Conservation (phyloP, 2,888 invertebrate species). For the Athalia rosae region DNA sequence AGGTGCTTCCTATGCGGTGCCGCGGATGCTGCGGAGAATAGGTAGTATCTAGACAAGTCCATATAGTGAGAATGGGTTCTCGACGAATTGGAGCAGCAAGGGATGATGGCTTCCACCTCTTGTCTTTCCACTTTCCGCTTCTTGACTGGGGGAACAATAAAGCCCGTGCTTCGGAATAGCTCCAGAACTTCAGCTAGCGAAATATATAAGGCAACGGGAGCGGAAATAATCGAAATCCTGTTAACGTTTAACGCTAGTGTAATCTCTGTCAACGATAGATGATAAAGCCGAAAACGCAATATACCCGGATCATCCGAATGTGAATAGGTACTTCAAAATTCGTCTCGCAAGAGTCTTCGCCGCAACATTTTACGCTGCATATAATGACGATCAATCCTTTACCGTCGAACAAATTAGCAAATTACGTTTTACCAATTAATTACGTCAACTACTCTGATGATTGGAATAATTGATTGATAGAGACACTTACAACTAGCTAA, state of each 20-base stretch:
- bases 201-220: constrained; percentile 21
- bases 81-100: constrained; percentile 36
- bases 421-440: no score
- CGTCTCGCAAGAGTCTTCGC: no score
- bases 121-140: constrained; percentile 5
- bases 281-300: background rate
- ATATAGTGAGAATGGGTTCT: constrained; percentile 12
- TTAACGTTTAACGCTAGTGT: constrained; percentile 3
- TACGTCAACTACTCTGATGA: no score
- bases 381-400: no score
- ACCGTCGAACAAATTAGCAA: no score
- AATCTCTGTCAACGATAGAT: background rate
- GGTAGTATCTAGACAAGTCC: background rate
- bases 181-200: background rate
- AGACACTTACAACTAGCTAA: no score
- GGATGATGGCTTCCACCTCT: constrained; percentile 34
- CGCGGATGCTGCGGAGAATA: constrained; percentile 21
- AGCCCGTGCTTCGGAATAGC: background rate
- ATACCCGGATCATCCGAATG: background rate
- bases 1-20: background rate
- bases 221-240: constrained; percentile 30
- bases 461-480: no score
- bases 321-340: no score
- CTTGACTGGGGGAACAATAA: constrained; percentile 10
- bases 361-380: no score